Evolutionary conservation across 2,888 invertebrate genomes (phyloP).

Genomic region (Phania funesta): DNA sequence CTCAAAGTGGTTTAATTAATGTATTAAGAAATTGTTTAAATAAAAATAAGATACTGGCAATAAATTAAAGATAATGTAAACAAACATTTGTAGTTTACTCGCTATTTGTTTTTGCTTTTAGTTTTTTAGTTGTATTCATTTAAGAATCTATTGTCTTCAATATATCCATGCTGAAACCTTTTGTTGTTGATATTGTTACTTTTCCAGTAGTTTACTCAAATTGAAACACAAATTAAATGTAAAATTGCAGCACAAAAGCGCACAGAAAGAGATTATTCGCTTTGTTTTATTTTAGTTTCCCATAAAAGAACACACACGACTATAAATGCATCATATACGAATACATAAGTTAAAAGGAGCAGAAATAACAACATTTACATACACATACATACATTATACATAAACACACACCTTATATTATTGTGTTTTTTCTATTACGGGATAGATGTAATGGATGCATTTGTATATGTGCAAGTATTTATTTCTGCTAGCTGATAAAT

Average conservation of each 20-base stretch:
- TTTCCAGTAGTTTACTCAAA: conserved; percentile 36
- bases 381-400: conserved; percentile 13
- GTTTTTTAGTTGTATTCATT: background rate
- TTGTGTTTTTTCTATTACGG: background rate
- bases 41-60: background rate
- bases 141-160: background rate
- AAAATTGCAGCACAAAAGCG: conserved; percentile 67
- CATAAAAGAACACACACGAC: background rate
- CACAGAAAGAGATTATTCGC: background rate
- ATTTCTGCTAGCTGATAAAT: conserved; percentile 70
- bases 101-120: background rate
- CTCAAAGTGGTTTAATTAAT: too few relatives aligned
- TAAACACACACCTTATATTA: conserved; percentile 5
- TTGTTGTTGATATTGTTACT: conserved; percentile 22
- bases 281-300: conserved; percentile 21
- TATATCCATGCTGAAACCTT: background rate
- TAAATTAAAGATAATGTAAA: conserved; percentile 47
- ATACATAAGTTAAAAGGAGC: background rate
- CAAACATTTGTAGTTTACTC: background rate
- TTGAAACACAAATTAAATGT: conserved; percentile 63
- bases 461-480: conserved; percentile 7
- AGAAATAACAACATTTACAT: background rate
- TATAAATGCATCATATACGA: background rate
- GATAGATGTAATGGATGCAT: background rate
- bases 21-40: background rate